A percentile compares a stretch with the other conserved stretches of the same genome.
Conservation (phyloP, 2,797 vertebrate genomes). For the Lithobates sylvaticus region DNA sequence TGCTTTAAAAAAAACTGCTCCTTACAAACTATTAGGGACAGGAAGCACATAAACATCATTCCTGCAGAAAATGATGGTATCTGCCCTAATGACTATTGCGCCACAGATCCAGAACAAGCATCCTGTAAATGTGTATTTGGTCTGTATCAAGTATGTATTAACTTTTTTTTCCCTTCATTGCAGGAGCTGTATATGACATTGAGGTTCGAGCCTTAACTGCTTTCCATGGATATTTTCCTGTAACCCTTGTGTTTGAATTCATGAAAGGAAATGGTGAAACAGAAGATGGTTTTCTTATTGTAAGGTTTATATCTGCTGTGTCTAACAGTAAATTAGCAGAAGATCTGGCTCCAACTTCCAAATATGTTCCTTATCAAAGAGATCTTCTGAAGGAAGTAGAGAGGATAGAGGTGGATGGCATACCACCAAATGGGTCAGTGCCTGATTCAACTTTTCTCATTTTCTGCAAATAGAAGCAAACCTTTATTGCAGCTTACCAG, state of each 20-base stretch:
- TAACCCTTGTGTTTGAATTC: constrained; percentile 83
- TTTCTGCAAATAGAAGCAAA: too few species aligned
- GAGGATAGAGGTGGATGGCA: constrained; percentile 62
- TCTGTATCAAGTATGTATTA: too few species aligned
- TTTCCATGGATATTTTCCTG: constrained; percentile 78
- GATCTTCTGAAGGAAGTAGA: constrained; percentile 54
- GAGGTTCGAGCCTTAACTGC: constrained; percentile 73
- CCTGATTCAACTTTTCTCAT: neutral
- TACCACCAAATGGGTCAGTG: constrained; percentile 39
- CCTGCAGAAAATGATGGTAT: too few species aligned
- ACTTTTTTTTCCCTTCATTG: neutral
- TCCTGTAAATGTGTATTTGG: too few species aligned
- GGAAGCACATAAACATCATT: too few species aligned
- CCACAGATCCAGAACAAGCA: too few species aligned
- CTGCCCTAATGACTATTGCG: too few species aligned
- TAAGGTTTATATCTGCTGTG: constrained; percentile 78
- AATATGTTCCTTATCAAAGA: constrained; percentile 74
- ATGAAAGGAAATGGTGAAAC: constrained; percentile 64
- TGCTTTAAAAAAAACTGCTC: too few species aligned
- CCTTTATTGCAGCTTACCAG: too few species aligned
- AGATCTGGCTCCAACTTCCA: constrained; percentile 77
- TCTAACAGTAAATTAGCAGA: constrained; percentile 76
- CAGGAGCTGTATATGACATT: constrained; percentile 80
- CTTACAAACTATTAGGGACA: too few species aligned
- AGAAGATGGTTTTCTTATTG: constrained; percentile 78